These are phyloP conservation scores for Epinotia demarniana DNA, from an alignment of 2,888 invertebrate species.

Conservation along the genomic window DNA sequence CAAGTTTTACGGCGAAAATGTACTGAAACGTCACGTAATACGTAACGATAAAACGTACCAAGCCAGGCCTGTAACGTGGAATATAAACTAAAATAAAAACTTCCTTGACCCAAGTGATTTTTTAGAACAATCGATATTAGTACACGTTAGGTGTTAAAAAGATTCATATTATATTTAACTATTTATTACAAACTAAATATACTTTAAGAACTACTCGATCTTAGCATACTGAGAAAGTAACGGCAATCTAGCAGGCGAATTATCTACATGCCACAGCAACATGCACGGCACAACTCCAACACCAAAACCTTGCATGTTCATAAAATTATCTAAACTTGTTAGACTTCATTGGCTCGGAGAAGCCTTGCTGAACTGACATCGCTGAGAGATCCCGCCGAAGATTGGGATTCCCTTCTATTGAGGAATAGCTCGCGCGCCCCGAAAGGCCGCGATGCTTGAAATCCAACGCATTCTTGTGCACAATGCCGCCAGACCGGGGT, in stretches of 20 bases:
- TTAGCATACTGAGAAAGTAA: background rate
- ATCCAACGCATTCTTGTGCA: conserved; percentile 37
- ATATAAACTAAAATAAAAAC: too few relatives aligned
- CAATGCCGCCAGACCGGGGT: conserved; percentile 18
- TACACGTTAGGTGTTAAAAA: too few relatives aligned
- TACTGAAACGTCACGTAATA: too few relatives aligned
- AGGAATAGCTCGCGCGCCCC: conserved; percentile 30
- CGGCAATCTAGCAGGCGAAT: background rate
- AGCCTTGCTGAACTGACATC: conserved; percentile 35
- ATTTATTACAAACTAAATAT: too few relatives aligned
- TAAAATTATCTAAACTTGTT: conserved; percentile 35
- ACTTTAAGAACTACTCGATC: background rate
- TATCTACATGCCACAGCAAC: background rate
- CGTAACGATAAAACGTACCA: too few relatives aligned
- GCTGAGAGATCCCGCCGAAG: conserved; percentile 38
- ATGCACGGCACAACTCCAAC: background rate
- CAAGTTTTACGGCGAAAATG: too few relatives aligned
- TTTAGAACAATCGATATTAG: too few relatives aligned
- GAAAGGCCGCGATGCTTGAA: conserved; percentile 37
- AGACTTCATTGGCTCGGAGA: conserved; percentile 28
- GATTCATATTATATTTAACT: too few relatives aligned
- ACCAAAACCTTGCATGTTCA: conserved; percentile 28
- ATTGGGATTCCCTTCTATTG: conserved; percentile 44
- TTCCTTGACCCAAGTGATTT: too few relatives aligned
- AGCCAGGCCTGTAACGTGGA: too few relatives aligned